Conservation (phyloP, 2,113 vertebrate species). For the Melierax canorus region DNA sequence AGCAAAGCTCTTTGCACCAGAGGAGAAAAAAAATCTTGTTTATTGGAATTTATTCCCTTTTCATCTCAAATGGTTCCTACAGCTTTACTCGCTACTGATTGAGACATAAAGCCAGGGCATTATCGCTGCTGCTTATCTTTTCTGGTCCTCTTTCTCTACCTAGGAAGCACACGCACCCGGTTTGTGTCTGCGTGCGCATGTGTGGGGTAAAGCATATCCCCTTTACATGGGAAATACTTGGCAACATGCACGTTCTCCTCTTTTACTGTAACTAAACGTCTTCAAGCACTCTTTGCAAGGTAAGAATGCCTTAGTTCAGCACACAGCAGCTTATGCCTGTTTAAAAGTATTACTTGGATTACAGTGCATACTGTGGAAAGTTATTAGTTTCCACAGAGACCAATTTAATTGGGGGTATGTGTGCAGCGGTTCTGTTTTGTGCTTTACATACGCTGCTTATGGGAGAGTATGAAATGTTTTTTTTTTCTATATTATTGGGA, state of each 20-base stretch:
- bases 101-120: neutral
- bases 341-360: slow-evolving; percentile 59
- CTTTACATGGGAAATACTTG: neutral
- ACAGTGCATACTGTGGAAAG: slow-evolving; percentile 45
- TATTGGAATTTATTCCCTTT: neutral
- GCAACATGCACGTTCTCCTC: slow-evolving; percentile 2
- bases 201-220: neutral
- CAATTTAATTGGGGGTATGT: slow-evolving; percentile 40
- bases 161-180: neutral
- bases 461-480: neutral
- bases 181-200: neutral
- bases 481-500: slow-evolving; percentile 19
- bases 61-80: neutral
- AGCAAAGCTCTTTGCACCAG: slow-evolving; percentile 12
- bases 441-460: neutral
- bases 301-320: slow-evolving; percentile 60
- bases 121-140: neutral
- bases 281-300: slow-evolving; percentile 9
- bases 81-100: neutral
- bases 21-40: neutral
- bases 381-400: slow-evolving; percentile 64
- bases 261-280: slow-evolving; percentile 18
- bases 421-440: slow-evolving; percentile 21
- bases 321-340: slow-evolving; percentile 45
- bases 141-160: neutral